These are phyloP conservation scores for Bedellia somnulentella DNA, from an alignment of 2,888 invertebrate genomes.

Conservation along the genomic window DNA sequence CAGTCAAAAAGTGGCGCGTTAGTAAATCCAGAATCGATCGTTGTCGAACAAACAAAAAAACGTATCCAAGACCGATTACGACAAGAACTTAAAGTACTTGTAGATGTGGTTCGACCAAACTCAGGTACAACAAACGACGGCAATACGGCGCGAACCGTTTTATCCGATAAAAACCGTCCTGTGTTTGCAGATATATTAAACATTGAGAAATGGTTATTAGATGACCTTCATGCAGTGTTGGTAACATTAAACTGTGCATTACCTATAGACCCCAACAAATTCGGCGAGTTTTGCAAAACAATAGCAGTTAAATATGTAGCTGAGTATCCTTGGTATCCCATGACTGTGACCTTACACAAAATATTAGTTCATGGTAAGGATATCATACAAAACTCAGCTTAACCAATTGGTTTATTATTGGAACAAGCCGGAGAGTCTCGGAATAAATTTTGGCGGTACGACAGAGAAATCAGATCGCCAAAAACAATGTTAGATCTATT, in stretches of 20 bases:
- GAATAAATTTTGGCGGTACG: conserved; percentile 6
- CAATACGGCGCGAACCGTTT: background rate
- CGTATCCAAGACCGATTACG: too few species aligned
- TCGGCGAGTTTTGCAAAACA: too few species aligned
- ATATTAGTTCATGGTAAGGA: conserved; percentile 4
- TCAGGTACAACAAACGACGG: conserved; percentile 1
- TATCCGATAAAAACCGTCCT: too few species aligned
- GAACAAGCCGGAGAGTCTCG: conserved; percentile 4
- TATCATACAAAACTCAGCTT: conserved; percentile 2
- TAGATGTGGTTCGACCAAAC: conserved; percentile 1
- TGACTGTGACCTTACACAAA: too few species aligned
- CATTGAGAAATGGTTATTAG: too few species aligned
- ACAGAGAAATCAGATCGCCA: conserved; percentile 2
- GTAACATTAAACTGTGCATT: too few species aligned
- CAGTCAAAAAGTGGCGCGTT: background rate
- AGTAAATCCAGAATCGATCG: too few species aligned
- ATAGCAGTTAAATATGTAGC: conserved; percentile 3
- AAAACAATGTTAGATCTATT: conserved; percentile 4
- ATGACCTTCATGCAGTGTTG: too few species aligned
- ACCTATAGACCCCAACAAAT: too few species aligned
- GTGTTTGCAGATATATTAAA: conserved; percentile 3
- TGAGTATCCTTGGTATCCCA: too few species aligned
- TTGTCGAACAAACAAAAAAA: too few species aligned
- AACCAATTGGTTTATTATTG: conserved; percentile 3
- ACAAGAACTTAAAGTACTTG: too few species aligned